Evolutionary conservation across 1,140 invertebrate genomes (phyloP), one percentile per base, ranked within the genome.

Genomic region (Tribolium castaneum): DNA sequence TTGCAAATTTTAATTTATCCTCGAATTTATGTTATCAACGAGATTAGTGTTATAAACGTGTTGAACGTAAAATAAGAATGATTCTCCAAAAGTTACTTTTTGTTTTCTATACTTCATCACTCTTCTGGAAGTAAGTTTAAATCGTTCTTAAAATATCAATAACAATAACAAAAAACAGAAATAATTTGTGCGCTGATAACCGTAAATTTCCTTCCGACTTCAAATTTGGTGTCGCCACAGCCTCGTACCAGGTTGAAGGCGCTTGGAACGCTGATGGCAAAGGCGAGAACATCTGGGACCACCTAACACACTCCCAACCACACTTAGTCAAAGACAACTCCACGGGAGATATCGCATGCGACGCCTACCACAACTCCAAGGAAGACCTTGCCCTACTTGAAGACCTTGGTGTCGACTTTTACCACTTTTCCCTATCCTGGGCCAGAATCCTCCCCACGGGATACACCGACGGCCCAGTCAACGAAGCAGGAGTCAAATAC

Each of bases 391-490:
- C 85, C 30, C 83, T 88, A 54, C 77, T 90, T 0, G 87, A 89
- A 80, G 82, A 85, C 10, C 78, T 90, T 22, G 87, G 88, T 6
- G 89, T 90, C 1, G 80, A 87, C 49, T 87, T 86, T 74, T 89
- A 89, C 74, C 85, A 91, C 16, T 88, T 92, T 82, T 93, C 91
- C 0, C 85, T 93, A 74, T 90, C 90, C 6, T 93, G 91, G 92
- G 76, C 89, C 3, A 81, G 90, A 56, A 80, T 86, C 52, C 77
- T 86, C 56, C 85, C 85, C 45, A 79, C 70, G 5, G 81, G 81
- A 1, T 66, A 16, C 14, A 14, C 34, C 10, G 87, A 90, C 9
- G 70, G 59, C 25, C 6, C 72, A n/a, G 76, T 81, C 22, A 81
- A 78, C 70, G 16, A 71, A 35, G 51, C 50, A 1, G 80, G 80